Conservation (phyloP, 2,797 vertebrate genomes). For the Ispidina picta region DNA sequence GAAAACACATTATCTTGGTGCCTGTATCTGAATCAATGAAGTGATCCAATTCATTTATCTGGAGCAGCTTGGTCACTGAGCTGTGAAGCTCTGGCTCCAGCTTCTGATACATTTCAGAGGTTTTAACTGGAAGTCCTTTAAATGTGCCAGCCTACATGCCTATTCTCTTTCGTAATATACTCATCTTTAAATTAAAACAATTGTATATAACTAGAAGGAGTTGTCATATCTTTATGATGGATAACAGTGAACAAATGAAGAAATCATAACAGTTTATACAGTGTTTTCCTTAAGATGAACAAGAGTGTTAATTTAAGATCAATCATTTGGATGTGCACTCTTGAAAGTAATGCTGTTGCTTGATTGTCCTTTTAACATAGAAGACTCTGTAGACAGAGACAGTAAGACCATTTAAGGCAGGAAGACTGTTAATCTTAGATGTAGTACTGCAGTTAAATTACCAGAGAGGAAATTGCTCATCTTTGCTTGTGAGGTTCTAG, state of each 20-base stretch:
- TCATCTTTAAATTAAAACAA: not conserved
- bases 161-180: not conserved
- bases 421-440: conserved; percentile 40
- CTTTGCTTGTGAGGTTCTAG: conserved; percentile 5
- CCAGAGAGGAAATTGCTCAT: conserved; percentile 33
- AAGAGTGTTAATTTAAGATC: conserved; percentile 7
- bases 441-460: conserved; percentile 47
- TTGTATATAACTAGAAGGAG: not conserved
- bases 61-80: conserved; percentile 14
- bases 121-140: conserved; percentile 51
- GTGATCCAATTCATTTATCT: conserved; percentile 59
- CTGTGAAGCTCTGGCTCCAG: conserved; percentile 32
- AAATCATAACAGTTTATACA: not conserved
- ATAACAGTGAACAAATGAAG: not conserved
- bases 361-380: not conserved
- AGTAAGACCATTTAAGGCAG: conserved; percentile 25
- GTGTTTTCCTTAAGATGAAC: not conserved
- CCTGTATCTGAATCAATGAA: conserved; percentile 2
- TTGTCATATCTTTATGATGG: not conserved
- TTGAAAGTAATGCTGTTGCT: not conserved
- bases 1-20: conserved; percentile 29
- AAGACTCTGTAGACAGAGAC: not conserved
- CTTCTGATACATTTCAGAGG: not conserved
- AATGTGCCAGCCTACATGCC: not conserved
- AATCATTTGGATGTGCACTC: not conserved